Percentiles rank a stretch among this genome's conserved stretches.
Conservation (phyloP, 2,113 vertebrate genomes). For the Dasyornis broadbenti region DNA sequence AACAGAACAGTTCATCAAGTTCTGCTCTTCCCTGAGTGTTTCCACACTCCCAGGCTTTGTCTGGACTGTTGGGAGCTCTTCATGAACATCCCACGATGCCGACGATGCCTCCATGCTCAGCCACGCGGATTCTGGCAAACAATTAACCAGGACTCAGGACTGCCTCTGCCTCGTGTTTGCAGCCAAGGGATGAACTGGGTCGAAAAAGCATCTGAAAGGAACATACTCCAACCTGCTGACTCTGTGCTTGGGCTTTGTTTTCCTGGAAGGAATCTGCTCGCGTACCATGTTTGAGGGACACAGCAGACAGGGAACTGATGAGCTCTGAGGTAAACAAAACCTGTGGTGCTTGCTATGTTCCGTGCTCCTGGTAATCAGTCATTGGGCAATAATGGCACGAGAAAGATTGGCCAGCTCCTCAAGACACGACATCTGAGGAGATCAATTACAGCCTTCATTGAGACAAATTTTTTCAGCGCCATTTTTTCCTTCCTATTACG, state of each 20-base stretch:
- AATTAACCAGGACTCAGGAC: constrained; percentile 18
- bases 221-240: constrained; percentile 46
- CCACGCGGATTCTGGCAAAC: neutral
- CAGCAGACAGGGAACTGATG: constrained; percentile 19
- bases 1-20: neutral
- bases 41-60: neutral
- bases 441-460: constrained; percentile 40
- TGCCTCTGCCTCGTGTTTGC: constrained; percentile 14
- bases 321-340: constrained; percentile 42
- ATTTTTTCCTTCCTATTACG: neutral
- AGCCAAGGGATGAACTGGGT: neutral
- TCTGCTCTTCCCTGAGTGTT: neutral
- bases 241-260: constrained; percentile 41
- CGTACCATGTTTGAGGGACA: constrained; percentile 29
- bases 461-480: neutral
- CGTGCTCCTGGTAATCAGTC: constrained; percentile 42
- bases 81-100: neutral
- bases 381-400: constrained; percentile 6
- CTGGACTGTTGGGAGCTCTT: neutral
- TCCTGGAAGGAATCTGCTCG: constrained; percentile 49
- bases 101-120: neutral
- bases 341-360: constrained; percentile 33
- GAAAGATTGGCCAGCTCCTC: constrained; percentile 7
- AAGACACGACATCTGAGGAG: neutral
- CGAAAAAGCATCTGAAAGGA: constrained; percentile 37